These are phyloP conservation scores for Triplophysa bombifrons DNA, from an alignment of 2,797 vertebrate species.

Conservation along the genomic window DNA sequence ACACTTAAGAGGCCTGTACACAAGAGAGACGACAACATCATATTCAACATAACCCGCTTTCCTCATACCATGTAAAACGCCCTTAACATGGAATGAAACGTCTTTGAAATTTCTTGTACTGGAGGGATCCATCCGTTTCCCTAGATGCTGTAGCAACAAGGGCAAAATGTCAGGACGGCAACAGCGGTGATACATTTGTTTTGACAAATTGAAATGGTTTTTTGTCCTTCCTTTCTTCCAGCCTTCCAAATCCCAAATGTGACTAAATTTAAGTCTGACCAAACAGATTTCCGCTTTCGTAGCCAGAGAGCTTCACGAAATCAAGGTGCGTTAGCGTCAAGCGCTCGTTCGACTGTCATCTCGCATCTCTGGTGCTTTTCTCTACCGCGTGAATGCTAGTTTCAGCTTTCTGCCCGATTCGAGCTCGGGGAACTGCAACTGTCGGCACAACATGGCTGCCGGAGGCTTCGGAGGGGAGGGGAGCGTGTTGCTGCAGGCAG, in stretches of 20 bases:
- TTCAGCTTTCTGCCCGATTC: conserved; percentile 46
- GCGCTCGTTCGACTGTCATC: conserved; percentile 58
- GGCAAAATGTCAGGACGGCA: conserved; percentile 61
- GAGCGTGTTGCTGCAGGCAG: conserved; percentile 63
- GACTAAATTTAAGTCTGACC: conserved; percentile 69
- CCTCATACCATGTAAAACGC: neutral
- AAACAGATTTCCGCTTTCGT: conserved; percentile 64
- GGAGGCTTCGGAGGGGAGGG: conserved; percentile 46
- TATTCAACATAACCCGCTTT: neutral
- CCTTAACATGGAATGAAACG: conserved; percentile 1
- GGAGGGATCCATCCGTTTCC: conserved; percentile 29
- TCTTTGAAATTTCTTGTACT: conserved; percentile 22
- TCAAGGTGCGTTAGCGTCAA: conserved; percentile 70
- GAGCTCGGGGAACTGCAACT: conserved; percentile 41
- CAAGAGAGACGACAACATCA: neutral
- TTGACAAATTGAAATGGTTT: conserved; percentile 68
- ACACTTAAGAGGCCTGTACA: neutral
- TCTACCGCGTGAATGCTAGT: conserved; percentile 23
- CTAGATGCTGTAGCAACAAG: conserved; percentile 61
- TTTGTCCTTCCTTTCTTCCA: conserved; percentile 49
- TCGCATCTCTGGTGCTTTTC: conserved; percentile 61
- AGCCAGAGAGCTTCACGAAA: conserved; percentile 52
- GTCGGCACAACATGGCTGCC: conserved; percentile 52
- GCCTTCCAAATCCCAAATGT: conserved; percentile 65
- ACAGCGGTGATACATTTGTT: conserved; percentile 63